Evolutionary conservation across 37 sponge, comb jelly and placozoan genomes (phyloP).

Genomic region (Crambe crambe): DNA sequence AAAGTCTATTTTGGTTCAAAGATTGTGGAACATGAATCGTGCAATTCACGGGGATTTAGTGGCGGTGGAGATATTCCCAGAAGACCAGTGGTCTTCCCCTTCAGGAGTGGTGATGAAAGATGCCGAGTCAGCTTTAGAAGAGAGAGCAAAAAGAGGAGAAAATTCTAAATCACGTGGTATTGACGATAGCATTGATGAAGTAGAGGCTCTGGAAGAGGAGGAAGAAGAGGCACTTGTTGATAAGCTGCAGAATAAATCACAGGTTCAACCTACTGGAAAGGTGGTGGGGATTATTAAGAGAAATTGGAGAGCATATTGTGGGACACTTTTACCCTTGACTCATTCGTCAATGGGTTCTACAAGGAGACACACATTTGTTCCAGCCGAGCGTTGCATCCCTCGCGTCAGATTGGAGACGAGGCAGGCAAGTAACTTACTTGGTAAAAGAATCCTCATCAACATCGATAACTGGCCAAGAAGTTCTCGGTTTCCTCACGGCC

Average conservation of each 20-base stretch:
- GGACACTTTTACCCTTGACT: slow-evolving; percentile 78
- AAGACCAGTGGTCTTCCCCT: slow-evolving; percentile 80
- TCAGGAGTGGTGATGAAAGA: slow-evolving; percentile 73
- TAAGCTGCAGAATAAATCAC: too few species aligned
- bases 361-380: slow-evolving; percentile 74
- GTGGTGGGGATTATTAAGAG: slow-evolving; percentile 94
- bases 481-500: slow-evolving; percentile 87
- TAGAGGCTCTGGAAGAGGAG: not conserved
- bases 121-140: slow-evolving; percentile 8
- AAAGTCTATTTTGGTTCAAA: slow-evolving; percentile 72
- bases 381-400: slow-evolving; percentile 87
- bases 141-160: not conserved
- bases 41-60: slow-evolving; percentile 93
- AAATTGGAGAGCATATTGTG: slow-evolving; percentile 95
- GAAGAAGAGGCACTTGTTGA: too few species aligned
- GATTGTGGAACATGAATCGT: slow-evolving; percentile 79
- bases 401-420: slow-evolving; percentile 79
- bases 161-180: slow-evolving; percentile 24
- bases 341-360: slow-evolving; percentile 21
- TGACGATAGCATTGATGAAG: not conserved
- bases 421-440: slow-evolving; percentile 68
- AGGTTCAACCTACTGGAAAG: slow-evolving; percentile 58
- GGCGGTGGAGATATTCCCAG: slow-evolving; percentile 84
- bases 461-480: slow-evolving; percentile 93
- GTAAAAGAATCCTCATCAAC: slow-evolving; percentile 93